These are phyloP conservation scores for Chloroceryle aenea DNA, from an alignment of 2,113 vertebrate genomes.

Conservation along the genomic window DNA sequence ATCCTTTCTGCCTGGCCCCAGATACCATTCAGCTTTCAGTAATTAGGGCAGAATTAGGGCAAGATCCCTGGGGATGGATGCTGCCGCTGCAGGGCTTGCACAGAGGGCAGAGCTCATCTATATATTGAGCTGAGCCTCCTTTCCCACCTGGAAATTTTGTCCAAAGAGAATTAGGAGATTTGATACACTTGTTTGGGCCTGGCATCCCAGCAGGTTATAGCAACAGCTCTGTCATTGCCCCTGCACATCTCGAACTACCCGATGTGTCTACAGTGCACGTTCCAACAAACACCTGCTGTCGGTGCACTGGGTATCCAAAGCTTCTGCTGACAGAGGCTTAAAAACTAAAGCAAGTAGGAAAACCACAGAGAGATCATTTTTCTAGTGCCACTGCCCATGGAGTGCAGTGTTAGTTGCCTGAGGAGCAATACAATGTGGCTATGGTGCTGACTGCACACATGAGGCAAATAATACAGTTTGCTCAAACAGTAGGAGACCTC, in stretches of 20 bases:
- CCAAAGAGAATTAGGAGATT: not conserved
- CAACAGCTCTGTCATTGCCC: not conserved
- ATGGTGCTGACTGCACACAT: not conserved
- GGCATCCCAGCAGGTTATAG: not conserved
- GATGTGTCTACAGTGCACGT: not conserved
- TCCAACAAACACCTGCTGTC: not conserved
- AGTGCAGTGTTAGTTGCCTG: not conserved
- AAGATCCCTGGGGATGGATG: not conserved
- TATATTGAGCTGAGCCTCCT: conserved; percentile 2
- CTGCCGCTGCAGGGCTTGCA: not conserved
- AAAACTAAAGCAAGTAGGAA: not conserved
- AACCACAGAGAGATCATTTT: not conserved
- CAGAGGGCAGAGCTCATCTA: not conserved
- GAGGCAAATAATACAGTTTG: not conserved
- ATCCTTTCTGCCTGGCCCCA: conserved; percentile 19
- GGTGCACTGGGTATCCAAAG: not conserved
- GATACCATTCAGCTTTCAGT: not conserved
- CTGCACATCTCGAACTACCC: not conserved
- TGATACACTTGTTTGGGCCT: not conserved
- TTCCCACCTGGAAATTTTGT: conserved; percentile 12
- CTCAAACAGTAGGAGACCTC: not conserved
- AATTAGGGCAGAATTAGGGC: conserved; percentile 60
- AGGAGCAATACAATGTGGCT: not conserved
- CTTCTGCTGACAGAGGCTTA: not conserved
- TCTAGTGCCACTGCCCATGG: not conserved